Percentiles rank a stretch among this genome's conserved stretches.
Conservation (phyloP, 1,140 invertebrate species). For the Heliconius congener region DNA sequence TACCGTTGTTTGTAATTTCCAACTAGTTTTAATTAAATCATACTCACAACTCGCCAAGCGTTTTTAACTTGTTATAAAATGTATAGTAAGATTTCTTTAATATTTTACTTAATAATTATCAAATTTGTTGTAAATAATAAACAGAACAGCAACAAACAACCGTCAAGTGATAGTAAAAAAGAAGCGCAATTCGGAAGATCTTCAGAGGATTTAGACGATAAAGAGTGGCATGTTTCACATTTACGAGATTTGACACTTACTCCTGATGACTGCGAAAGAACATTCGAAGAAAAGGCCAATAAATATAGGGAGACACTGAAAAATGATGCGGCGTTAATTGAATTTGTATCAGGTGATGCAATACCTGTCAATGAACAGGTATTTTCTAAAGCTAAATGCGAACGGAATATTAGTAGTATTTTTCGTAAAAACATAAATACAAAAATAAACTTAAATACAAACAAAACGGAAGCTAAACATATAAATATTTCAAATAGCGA, state of each 20-base stretch:
- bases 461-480: constrained; percentile 17
- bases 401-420: constrained; percentile 28
- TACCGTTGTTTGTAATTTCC: neutral
- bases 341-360: constrained; percentile 58
- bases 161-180: neutral
- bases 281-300: constrained; percentile 48
- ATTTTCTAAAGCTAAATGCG: constrained; percentile 37
- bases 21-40: constrained; percentile 5
- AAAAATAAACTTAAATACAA: constrained; percentile 12
- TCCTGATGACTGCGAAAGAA: constrained; percentile 43
- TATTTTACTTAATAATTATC: constrained; percentile 4
- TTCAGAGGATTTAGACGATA: constrained; percentile 50
- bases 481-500: neutral
- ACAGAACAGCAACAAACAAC: neutral
- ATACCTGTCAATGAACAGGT: constrained; percentile 48
- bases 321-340: constrained; percentile 52
- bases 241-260: constrained; percentile 47
- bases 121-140: neutral
- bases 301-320: constrained; percentile 51
- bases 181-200: constrained; percentile 39
- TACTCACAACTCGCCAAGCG: neutral
- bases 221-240: constrained; percentile 59
- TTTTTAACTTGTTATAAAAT: neutral
- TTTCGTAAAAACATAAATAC: constrained; percentile 23
- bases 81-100: constrained; percentile 9